phyloP scores from a whole-genome alignment of 2,888 invertebrate genomes.

The Elmis aenea region DNA sequence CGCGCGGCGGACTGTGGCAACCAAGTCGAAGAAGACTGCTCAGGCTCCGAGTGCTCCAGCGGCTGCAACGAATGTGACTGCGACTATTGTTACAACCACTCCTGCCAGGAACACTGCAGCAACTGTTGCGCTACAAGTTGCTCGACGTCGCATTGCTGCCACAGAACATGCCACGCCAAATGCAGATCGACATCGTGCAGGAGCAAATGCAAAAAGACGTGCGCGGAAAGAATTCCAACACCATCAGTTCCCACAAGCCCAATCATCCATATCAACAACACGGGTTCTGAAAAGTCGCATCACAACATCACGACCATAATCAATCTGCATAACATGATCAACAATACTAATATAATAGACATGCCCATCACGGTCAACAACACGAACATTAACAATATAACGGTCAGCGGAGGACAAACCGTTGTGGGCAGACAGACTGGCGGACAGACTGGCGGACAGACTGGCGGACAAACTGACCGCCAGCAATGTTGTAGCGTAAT shows the following conservation, averaged over 20 bases:
- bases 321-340: conserved; percentile 43
- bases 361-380: conserved; percentile 43
- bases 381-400: conserved; percentile 43
- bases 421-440: background rate
- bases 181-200: conserved; percentile 38
- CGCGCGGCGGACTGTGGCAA: conserved; percentile 25
- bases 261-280: conserved; percentile 4
- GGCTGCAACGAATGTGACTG: conserved; percentile 34
- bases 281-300: conserved; percentile 6
- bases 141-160: conserved; percentile 40
- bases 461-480: background rate
- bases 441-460: background rate
- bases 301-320: conserved; percentile 46
- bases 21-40: conserved; percentile 14
- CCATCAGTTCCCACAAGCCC: conserved; percentile 2
- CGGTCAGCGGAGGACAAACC: conserved; percentile 23
- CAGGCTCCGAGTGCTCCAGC: conserved; percentile 25
- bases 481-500: conserved; percentile 41
- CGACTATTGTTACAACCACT: conserved; percentile 27
- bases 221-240: conserved; percentile 7
- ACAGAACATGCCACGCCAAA: conserved; percentile 40
- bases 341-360: conserved; percentile 45
- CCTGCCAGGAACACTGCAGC: conserved; percentile 25
- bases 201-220: conserved; percentile 32
- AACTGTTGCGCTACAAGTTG: conserved; percentile 34